These are phyloP conservation scores for Micromesistius poutassou DNA, from an alignment of 2,797 vertebrate genomes.

Conservation along the genomic window DNA sequence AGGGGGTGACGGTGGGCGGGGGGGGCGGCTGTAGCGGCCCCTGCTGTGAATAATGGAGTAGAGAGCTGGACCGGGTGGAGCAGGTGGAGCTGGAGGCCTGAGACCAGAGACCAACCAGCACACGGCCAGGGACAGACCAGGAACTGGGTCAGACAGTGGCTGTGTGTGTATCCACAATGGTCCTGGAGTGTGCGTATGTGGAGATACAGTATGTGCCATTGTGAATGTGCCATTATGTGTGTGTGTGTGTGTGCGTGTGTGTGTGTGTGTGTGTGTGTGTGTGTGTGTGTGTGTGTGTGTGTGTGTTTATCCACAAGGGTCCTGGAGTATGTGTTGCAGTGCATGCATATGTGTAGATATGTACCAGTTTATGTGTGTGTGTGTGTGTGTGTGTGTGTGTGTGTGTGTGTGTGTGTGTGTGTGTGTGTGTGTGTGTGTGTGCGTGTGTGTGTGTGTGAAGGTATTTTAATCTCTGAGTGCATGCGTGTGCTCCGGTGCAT, in stretches of 20 bases:
- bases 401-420: not conserved
- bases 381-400: too few species aligned
- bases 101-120: slow-evolving; percentile 32
- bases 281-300: slow-evolving; percentile 11
- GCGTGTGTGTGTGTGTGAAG: not conserved
- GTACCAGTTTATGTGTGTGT: too few species aligned
- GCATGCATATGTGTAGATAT: too few species aligned
- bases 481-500: not conserved
- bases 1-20: slow-evolving; percentile 16
- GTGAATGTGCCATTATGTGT: not conserved
- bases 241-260: slow-evolving; percentile 11
- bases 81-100: slow-evolving; percentile 44
- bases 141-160: not conserved
- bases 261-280: slow-evolving; percentile 8
- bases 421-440: not conserved
- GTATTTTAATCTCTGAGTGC: too few species aligned
- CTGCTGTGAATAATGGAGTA: slow-evolving; percentile 72
- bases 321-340: too few species aligned
- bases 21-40: slow-evolving; percentile 51
- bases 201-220: too few species aligned
- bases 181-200: too few species aligned
- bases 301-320: not conserved
- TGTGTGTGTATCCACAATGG: too few species aligned
- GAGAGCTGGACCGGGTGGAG: slow-evolving; percentile 42
- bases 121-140: not conserved